Evolutionary conservation across 2,113 vertebrate species (phyloP).

Genomic region (Cryptotis parvus): DNA sequence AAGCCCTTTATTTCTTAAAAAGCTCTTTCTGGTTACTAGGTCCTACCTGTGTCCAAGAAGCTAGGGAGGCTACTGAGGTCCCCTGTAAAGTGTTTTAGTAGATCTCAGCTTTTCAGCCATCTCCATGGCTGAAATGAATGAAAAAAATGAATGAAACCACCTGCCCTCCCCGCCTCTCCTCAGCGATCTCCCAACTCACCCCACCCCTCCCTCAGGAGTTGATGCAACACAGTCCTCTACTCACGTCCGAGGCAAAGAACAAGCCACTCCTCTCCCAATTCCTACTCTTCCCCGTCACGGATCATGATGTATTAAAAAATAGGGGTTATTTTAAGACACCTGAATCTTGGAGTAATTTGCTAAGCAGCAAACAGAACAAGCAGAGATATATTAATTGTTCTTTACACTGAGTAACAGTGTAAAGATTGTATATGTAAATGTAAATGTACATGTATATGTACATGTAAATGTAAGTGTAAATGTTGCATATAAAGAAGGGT

Average conservation of each 20-base stretch:
- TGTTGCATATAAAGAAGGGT: slow-evolving; percentile 24
- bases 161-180: background rate
- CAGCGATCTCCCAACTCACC: background rate
- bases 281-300: slow-evolving; percentile 12
- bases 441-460: too few species aligned
- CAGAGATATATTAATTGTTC: background rate
- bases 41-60: background rate
- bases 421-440: too few species aligned
- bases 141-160: background rate
- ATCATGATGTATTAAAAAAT: slow-evolving; percentile 50
- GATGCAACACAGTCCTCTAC: background rate
- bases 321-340: slow-evolving; percentile 18
- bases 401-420: background rate
- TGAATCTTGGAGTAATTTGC: background rate
- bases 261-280: background rate
- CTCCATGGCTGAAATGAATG: background rate
- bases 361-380: background rate
- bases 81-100: background rate
- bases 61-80: background rate
- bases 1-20: slow-evolving; percentile 46
- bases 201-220: background rate
- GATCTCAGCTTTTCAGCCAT: background rate
- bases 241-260: background rate
- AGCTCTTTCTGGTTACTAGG: background rate
- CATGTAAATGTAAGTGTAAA: too few species aligned